phyloP scores from a whole-genome alignment of 1,140 invertebrate genomes.

The Chironomus tepperi region DNA sequence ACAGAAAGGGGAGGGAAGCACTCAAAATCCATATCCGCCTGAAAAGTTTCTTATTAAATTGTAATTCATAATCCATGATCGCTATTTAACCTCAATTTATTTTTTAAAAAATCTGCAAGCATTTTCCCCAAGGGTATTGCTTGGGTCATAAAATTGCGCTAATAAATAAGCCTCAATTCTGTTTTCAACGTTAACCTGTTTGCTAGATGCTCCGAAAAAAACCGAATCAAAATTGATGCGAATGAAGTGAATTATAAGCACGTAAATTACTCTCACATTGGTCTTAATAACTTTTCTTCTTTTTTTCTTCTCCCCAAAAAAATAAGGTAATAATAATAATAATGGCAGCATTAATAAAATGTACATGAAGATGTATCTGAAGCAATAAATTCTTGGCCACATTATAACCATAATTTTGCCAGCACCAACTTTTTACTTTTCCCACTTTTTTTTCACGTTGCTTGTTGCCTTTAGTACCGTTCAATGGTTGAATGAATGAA shows the following conservation, averaged over 20 bases:
- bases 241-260: constrained; percentile 10
- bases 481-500: not conserved
- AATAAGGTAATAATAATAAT: not conserved
- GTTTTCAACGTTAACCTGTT: too few relatives aligned
- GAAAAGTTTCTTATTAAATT: too few relatives aligned
- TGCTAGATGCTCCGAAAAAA: too few relatives aligned
- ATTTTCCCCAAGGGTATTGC: too few relatives aligned
- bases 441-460: not conserved
- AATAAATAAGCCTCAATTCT: too few relatives aligned
- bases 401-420: constrained; percentile 22
- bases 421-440: not conserved
- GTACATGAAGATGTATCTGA: not conserved
- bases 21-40: too few relatives aligned
- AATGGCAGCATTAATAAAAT: not conserved
- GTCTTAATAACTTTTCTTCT: not conserved
- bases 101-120: too few relatives aligned
- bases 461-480: not conserved
- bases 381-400: constrained; percentile 19
- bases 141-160: too few relatives aligned
- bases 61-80: too few relatives aligned
- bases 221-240: too few relatives aligned
- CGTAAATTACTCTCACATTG: constrained; percentile 16
- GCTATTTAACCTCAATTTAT: too few relatives aligned
- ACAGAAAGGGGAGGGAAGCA: too few relatives aligned
- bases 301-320: not conserved